These are phyloP conservation scores for Dipodomys spectabilis DNA, from an alignment of 2,113 vertebrate species.

Conservation along the genomic window DNA sequence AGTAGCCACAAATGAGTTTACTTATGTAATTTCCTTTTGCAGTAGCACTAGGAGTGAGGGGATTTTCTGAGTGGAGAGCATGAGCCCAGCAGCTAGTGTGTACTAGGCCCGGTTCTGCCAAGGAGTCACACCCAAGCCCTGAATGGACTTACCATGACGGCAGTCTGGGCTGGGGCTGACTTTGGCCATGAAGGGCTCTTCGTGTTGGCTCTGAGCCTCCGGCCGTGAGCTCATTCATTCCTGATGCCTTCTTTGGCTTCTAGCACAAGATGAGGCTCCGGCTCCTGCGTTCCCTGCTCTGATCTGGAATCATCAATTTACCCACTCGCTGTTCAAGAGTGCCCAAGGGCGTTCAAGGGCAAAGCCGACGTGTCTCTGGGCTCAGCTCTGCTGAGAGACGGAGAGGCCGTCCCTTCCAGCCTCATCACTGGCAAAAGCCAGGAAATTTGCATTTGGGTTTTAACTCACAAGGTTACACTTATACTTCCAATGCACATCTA, in stretches of 20 bases:
- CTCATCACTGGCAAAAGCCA: background rate
- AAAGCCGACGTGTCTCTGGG: accelerated
- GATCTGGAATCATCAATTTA: background rate
- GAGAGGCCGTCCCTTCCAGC: background rate
- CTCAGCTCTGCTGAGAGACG: accelerated
- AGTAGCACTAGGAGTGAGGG: background rate
- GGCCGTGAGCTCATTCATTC: background rate
- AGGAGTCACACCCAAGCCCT: background rate
- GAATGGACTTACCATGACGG: background rate
- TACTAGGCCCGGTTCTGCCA: background rate
- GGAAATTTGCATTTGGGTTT: background rate
- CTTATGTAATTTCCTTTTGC: background rate
- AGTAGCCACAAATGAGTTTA: background rate
- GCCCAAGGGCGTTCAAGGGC: background rate
- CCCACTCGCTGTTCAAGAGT: background rate
- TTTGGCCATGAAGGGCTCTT: background rate
- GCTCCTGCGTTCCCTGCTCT: background rate
- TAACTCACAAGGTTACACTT: background rate
- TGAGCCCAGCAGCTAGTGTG: background rate
- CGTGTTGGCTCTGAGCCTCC: accelerated
- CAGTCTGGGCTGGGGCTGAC: background rate
- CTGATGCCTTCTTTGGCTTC: background rate
- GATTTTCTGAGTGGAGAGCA: background rate
- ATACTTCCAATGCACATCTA: background rate
- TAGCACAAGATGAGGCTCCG: accelerated